Conservation (phyloP, 2,888 invertebrate species). For the Chromoteleia sp. region DNA sequence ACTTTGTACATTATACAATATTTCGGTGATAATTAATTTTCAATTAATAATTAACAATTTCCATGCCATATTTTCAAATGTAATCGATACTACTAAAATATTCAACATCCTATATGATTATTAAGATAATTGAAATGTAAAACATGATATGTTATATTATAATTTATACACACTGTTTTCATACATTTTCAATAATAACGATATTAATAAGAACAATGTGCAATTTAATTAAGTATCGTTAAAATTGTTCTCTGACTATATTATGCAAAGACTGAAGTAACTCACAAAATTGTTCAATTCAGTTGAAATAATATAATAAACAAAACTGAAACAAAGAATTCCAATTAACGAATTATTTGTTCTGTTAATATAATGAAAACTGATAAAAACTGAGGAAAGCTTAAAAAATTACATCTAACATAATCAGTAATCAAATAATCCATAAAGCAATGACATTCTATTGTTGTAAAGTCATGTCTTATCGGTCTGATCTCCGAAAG, state of each 20-base stretch:
- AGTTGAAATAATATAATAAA: neutral
- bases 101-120: neutral
- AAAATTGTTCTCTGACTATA: constrained; percentile 43
- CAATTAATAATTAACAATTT: constrained; percentile 14
- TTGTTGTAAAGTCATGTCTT: constrained; percentile 48
- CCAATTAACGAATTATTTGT: neutral
- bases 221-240: neutral
- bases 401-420: constrained; percentile 1
- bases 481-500: constrained; percentile 51
- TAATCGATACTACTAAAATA: constrained; percentile 7
- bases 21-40: neutral
- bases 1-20: constrained; percentile 9
- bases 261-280: neutral
- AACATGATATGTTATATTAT: constrained; percentile 12
- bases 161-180: neutral
- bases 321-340: neutral
- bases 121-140: constrained; percentile 7
- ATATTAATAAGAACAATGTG: neutral
- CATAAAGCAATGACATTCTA: constrained; percentile 31
- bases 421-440: constrained; percentile 29
- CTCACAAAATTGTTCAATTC: neutral
- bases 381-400: constrained; percentile 3
- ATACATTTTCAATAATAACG: neutral
- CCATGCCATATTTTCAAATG: neutral
- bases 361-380: constrained; percentile 6